phyloP scores from a whole-genome alignment of 2,797 vertebrate genomes.

The Acipenser oxyrinchus region DNA sequence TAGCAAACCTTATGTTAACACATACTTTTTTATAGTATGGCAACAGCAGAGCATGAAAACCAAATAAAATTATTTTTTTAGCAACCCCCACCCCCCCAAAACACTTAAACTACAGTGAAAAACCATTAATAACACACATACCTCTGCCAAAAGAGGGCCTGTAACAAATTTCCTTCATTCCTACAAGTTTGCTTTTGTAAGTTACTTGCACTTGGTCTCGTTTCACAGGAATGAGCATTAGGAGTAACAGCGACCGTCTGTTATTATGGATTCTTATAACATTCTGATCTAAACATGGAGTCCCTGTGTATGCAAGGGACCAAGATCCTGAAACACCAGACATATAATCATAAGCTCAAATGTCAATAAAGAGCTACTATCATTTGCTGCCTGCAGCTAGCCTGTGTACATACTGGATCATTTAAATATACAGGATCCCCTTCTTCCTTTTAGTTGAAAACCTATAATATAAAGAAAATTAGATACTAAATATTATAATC shows the following conservation, averaged over 20 bases:
- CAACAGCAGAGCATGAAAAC: not conserved
- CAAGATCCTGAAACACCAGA: not conserved
- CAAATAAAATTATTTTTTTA: not conserved
- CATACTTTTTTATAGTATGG: not conserved
- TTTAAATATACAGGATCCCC: constrained; percentile 34
- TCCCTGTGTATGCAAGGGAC: not conserved
- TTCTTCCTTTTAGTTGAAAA: constrained; percentile 3
- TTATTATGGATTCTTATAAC: not conserved
- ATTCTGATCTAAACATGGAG: not conserved
- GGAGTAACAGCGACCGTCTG: not conserved
- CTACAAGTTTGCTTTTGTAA: not conserved
- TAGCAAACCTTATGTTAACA: not conserved
- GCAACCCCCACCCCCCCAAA: not conserved
- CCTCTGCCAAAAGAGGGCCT: constrained; percentile 3
- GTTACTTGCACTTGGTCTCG: constrained; percentile 13
- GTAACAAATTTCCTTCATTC: constrained; percentile 2
- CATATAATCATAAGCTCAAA: constrained; percentile 19
- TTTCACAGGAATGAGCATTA: constrained; percentile 2
- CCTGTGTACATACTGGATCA: constrained; percentile 21
- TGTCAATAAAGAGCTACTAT: constrained; percentile 11
- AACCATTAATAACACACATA: not conserved
- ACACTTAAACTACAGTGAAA: not conserved
- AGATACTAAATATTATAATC: no score
- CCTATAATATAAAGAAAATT: no score
- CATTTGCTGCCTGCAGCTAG: constrained; percentile 7